Percentiles rank a stretch among this genome's conserved stretches.
These are phyloP conservation scores for Ctenopoma multispine DNA, from an alignment of 2,797 vertebrate genomes.

Conservation along the genomic window DNA sequence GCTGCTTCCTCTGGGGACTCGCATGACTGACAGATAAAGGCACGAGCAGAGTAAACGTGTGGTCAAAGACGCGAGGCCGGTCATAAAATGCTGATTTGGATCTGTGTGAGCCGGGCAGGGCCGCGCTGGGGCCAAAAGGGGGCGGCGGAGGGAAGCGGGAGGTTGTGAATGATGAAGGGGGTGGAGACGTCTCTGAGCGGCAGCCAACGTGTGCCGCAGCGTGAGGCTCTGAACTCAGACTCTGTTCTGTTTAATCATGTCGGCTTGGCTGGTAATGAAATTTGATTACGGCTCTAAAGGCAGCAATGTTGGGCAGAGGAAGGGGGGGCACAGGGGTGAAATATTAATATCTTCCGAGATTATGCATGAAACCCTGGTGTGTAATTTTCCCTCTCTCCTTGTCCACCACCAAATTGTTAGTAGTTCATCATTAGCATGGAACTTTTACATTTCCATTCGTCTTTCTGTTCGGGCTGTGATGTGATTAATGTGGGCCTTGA, in stretches of 20 bases:
- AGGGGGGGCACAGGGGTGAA: slow-evolving; percentile 78
- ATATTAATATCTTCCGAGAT: slow-evolving; percentile 99
- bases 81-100: slow-evolving; percentile 76
- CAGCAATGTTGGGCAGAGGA: slow-evolving; percentile 75
- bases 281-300: slow-evolving; percentile 99
- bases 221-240: slow-evolving; percentile 85
- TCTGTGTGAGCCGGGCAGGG: slow-evolving; percentile 56
- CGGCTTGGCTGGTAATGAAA: slow-evolving; percentile 97
- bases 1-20: slow-evolving; percentile 56
- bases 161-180: slow-evolving; percentile 73
- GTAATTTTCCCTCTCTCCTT: slow-evolving; percentile 97
- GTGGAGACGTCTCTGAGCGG: slow-evolving; percentile 70
- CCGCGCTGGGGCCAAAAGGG: slow-evolving; percentile 37
- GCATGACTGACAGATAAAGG: slow-evolving; percentile 75
- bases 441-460: slow-evolving; percentile 98
- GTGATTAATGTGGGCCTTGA: slow-evolving; percentile 99
- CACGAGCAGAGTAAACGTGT: slow-evolving; percentile 56
- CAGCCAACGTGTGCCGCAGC: slow-evolving; percentile 75
- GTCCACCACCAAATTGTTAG: slow-evolving; percentile 98
- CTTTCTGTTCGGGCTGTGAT: slow-evolving; percentile 87
- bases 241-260: slow-evolving; percentile 99
- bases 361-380: slow-evolving; percentile 99
- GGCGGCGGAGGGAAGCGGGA: slow-evolving; percentile 1
- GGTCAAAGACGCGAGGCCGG: slow-evolving; percentile 72
- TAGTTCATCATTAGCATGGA: slow-evolving; percentile 99